phyloP scores from a whole-genome alignment of 2,888 invertebrate species.

The Ceramica pisi region DNA sequence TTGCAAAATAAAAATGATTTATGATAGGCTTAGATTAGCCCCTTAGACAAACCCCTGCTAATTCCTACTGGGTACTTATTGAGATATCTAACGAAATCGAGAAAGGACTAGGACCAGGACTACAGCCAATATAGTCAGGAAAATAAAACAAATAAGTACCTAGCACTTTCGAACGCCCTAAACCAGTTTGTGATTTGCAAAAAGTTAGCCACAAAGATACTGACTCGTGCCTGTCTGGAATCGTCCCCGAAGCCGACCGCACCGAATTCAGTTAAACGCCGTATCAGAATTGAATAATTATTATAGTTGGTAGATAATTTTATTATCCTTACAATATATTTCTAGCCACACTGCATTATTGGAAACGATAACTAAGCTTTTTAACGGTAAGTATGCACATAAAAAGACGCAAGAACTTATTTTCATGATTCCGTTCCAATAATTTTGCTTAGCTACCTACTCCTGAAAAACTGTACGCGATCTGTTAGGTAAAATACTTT shows the following conservation, averaged over 20 bases:
- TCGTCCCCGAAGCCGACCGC: not conserved
- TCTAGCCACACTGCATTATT: not conserved
- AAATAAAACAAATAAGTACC: not conserved
- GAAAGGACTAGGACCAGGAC: not conserved
- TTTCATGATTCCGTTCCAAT: not conserved
- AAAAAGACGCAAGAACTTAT: constrained; percentile 6
- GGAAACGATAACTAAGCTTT: constrained; percentile 20
- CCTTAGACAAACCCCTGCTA: too few species aligned
- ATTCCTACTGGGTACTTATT: too few species aligned
- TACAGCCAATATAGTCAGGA: not conserved
- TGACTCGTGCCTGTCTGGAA: not conserved
- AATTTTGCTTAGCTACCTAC: not conserved
- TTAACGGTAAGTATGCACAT: not conserved
- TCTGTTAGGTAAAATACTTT: too few species aligned
- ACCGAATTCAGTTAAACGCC: not conserved
- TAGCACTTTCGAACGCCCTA: not conserved
- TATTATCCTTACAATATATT: not conserved
- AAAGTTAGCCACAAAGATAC: not conserved
- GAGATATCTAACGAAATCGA: too few species aligned
- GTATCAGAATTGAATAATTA: not conserved
- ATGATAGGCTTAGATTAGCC: too few species aligned
- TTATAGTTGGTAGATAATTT: not conserved
- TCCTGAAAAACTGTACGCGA: constrained; percentile 6
- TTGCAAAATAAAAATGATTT: too few species aligned
- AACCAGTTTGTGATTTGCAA: constrained; percentile 42